phyloP scores from a whole-genome alignment of 2,888 invertebrate species.

The Dendrolimus houi region DNA sequence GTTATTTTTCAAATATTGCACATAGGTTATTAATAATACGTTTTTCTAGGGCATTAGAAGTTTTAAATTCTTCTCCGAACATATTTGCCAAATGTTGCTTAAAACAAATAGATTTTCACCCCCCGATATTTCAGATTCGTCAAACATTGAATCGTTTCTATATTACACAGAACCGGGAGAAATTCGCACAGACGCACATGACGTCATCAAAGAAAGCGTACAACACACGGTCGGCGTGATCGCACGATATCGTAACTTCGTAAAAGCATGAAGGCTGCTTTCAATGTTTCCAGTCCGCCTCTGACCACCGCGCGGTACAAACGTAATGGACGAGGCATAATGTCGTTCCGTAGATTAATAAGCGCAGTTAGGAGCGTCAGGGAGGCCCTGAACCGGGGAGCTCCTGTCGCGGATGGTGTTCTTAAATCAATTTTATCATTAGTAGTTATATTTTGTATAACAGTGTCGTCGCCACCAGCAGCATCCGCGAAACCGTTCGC shows the following conservation, averaged over 20 bases:
- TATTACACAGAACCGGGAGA: conserved; percentile 5
- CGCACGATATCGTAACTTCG: neutral
- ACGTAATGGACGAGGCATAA: conserved; percentile 32
- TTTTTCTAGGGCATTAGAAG: too few relatives aligned
- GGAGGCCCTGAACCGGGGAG: conserved; percentile 49
- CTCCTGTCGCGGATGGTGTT: conserved; percentile 57
- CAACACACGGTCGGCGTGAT: neutral
- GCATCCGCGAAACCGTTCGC: conserved; percentile 67
- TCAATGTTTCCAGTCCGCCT: conserved; percentile 30
- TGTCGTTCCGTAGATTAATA: conserved; percentile 58
- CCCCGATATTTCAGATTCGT: too few relatives aligned
- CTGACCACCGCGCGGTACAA: conserved; percentile 33
- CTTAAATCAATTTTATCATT: conserved; percentile 59
- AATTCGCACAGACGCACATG: neutral
- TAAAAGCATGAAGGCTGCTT: neutral
- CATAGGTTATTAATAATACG: too few relatives aligned
- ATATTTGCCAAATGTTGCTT: too few relatives aligned
- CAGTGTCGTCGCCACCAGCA: conserved; percentile 59
- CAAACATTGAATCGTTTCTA: too few relatives aligned
- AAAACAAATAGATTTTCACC: too few relatives aligned
- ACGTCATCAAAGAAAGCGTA: neutral
- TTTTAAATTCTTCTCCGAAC: too few relatives aligned
- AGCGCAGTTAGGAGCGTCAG: conserved; percentile 60
- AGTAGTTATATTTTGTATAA: conserved; percentile 58
- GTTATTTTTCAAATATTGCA: too few relatives aligned